Evolutionary conservation across 2,797 vertebrate species (phyloP).

Genomic region (Gymnoscopelus braueri): DNA sequence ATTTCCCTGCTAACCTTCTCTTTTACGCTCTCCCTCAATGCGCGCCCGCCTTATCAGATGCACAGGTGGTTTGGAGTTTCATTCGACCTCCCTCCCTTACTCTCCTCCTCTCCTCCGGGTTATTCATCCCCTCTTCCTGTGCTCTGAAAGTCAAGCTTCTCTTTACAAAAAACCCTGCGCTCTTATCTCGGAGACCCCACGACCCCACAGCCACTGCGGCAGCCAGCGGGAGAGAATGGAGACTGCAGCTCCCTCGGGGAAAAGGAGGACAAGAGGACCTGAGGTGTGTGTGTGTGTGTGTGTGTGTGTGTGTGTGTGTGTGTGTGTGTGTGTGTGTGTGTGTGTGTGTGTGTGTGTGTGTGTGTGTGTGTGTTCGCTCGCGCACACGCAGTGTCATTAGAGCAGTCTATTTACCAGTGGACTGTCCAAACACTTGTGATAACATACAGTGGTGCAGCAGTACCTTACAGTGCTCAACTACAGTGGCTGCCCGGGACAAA

Average conservation of each 20-base stretch:
- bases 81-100: constrained; percentile 75
- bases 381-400: constrained; percentile 42
- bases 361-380: background rate
- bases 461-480: constrained; percentile 34
- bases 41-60: constrained; percentile 87
- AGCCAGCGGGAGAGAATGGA: constrained; percentile 66
- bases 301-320: constrained; percentile 30
- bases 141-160: constrained; percentile 89
- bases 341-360: background rate
- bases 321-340: constrained; percentile 6
- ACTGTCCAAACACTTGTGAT: constrained; percentile 80
- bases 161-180: constrained; percentile 84
- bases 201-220: constrained; percentile 78
- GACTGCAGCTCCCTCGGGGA: constrained; percentile 54
- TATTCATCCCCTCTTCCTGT: constrained; percentile 89
- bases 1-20: constrained; percentile 80
- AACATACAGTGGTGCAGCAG: constrained; percentile 60
- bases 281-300: constrained; percentile 50
- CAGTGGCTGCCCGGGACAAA: background rate
- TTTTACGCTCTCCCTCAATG: constrained; percentile 83
- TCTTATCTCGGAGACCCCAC: constrained; percentile 88
- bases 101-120: constrained; percentile 80
- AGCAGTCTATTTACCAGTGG: constrained; percentile 71
- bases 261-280: constrained; percentile 43
- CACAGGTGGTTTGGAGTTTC: constrained; percentile 86